Evolutionary conservation across 2,113 vertebrate genomes (phyloP).

Genomic region (Channa argus): DNA sequence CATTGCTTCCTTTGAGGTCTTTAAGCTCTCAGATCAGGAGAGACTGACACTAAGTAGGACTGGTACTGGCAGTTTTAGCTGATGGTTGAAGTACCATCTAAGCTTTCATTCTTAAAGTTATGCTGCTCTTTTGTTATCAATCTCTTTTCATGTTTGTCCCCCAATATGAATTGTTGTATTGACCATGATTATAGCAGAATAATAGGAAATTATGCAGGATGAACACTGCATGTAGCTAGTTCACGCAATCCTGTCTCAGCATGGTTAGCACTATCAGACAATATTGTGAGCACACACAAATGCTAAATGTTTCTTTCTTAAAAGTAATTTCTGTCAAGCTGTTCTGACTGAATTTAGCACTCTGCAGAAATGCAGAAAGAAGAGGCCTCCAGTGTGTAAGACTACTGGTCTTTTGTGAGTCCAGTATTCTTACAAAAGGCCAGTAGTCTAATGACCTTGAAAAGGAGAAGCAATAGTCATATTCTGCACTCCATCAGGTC

Average conservation of each 20-base stretch:
- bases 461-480: too few relatives aligned
- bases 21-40: slow-evolving; percentile 22
- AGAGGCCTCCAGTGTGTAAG: too few relatives aligned
- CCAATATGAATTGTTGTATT: slow-evolving; percentile 13
- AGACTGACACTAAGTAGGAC: slow-evolving; percentile 28
- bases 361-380: too few relatives aligned
- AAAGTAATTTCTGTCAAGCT: neutral
- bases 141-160: slow-evolving; percentile 9
- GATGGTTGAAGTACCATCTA: slow-evolving; percentile 24
- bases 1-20: slow-evolving; percentile 23
- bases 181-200: neutral
- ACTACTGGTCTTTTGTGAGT: too few relatives aligned
- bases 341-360: neutral
- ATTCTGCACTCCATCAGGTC: too few relatives aligned
- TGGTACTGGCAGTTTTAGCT: slow-evolving; percentile 25
- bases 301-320: neutral
- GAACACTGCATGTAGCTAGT: slow-evolving; percentile 12
- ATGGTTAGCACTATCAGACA: slow-evolving; percentile 41
- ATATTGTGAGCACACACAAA: slow-evolving; percentile 29
- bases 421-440: too few relatives aligned
- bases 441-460: too few relatives aligned
- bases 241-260: slow-evolving; percentile 31
- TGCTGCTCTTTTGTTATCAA: slow-evolving; percentile 2
- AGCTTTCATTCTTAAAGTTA: slow-evolving; percentile 27
- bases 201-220: slow-evolving; percentile 7